These are phyloP conservation scores for Cirrhinus molitorella DNA, from an alignment of 2,797 vertebrate genomes.

Conservation along the genomic window DNA sequence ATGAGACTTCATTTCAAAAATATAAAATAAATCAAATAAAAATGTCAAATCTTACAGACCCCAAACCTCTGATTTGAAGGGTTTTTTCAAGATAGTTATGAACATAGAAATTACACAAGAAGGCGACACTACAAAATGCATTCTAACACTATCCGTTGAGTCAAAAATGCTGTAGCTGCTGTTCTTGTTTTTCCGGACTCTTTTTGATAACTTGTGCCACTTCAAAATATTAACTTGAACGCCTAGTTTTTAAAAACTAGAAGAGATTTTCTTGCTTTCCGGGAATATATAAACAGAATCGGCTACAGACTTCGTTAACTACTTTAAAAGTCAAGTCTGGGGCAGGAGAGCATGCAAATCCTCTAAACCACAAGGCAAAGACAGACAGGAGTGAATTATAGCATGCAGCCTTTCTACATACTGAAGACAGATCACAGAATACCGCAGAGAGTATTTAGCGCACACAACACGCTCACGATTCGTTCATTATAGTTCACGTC, in stretches of 20 bases:
- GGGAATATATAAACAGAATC: not conserved
- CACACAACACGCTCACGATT: not conserved
- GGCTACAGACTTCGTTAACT: slow-evolving; percentile 10
- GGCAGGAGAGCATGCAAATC: slow-evolving; percentile 40
- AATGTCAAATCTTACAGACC: not conserved
- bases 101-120: not conserved
- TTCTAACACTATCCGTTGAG: not conserved
- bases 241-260: not conserved
- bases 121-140: not conserved
- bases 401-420: slow-evolving; percentile 7
- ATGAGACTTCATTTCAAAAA: not conserved
- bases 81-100: not conserved
- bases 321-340: slow-evolving; percentile 28
- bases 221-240: not conserved
- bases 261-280: not conserved
- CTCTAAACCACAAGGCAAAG: slow-evolving; percentile 33
- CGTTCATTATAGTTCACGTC: not conserved
- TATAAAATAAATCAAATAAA: not conserved
- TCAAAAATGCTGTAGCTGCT: not conserved
- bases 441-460: not conserved
- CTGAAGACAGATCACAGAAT: slow-evolving; percentile 10
- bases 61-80: not conserved
- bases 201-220: not conserved
- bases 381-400: slow-evolving; percentile 44
- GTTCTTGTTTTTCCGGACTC: not conserved